phyloP scores from a whole-genome alignment of 1,140 invertebrate genomes.

The Stegodyphus dumicola region DNA sequence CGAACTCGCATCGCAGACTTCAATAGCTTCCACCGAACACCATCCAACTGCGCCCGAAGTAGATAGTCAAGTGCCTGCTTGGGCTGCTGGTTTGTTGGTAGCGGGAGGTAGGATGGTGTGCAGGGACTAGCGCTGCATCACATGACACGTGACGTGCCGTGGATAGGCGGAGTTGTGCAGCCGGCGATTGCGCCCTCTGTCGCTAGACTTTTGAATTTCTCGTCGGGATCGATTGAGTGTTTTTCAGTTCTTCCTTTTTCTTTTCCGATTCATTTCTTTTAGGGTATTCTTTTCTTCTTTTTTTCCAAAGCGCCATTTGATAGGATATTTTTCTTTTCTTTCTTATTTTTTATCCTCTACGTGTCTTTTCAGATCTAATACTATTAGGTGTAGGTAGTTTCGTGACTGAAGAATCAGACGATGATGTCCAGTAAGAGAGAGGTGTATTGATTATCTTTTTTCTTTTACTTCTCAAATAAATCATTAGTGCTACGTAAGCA shows the following conservation, averaged over 20 bases:
- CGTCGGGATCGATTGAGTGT: neutral
- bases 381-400: no score
- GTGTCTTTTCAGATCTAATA: no score
- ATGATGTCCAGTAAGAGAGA: no score
- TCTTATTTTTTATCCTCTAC: neutral
- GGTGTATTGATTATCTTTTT: no score
- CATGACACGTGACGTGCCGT: constrained; percentile 27
- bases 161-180: neutral
- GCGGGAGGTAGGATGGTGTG: neutral
- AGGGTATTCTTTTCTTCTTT: neutral
- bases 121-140: constrained; percentile 42
- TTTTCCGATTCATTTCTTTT: constrained; percentile 30
- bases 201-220: neutral
- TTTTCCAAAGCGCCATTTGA: constrained; percentile 25
- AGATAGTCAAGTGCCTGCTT: constrained; percentile 28
- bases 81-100: constrained; percentile 38
- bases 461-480: no score
- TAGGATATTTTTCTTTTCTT: constrained; percentile 6
- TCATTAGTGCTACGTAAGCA: no score
- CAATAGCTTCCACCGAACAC: neutral
- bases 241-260: constrained; percentile 7
- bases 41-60: neutral
- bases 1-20: neutral
- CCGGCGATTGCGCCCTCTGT: constrained; percentile 25
- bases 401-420: no score